Base-by-base conservation (phyloP, 2,888 invertebrate genomes). In the Cephus pygmeus region DNA sequence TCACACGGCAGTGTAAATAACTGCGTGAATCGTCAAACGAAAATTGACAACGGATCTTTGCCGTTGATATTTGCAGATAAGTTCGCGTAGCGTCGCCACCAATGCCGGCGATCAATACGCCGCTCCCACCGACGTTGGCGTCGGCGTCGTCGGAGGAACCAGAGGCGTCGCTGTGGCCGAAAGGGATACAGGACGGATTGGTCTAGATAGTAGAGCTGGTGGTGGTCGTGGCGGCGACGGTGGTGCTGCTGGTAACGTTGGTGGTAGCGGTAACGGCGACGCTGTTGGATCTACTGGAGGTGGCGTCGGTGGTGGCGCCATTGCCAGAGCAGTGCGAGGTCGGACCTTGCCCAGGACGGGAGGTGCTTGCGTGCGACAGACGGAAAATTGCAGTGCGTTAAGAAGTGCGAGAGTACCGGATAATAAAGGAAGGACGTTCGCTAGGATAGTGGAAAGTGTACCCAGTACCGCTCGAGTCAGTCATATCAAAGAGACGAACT, bases 121-220 rank as follows among this genome's bases (percentile, higher is more conserved):
- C 56, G 56, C 56, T 56, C 23, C 56, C 56, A 76, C 76, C 77
- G 84, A 79, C 78, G 85, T 81, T 82, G 82, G 73, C 84, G 83
- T 79, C 84, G 83, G 82, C 82, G 84, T 80, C 84, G 77, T 12
- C 9, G 35, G 15, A 34, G 81, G 73, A 78, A 80, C 81, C 84
- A 81, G 78, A 79, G 83, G 86, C 86, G 86, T 85, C 84, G 85
- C 82, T 81, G 86, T 81, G 82, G 78, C 81, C 76, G 80, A 79
- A 81, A 79, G 75, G 81, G 79, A 77, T 79, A 78, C 73, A 75
- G 75, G 35, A 33, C 56, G 23, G 15, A 35, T 69, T 34, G 78
- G 71, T 40, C 68, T 30, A n/a, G 69, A 11, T 31, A 56, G n/a
- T 40, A 31, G 35, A 30, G 75, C 36, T 31, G 78, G 71, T 56